Percentiles rank a stretch among this genome's conserved stretches.
phyloP scores from a whole-genome alignment of 2,113 vertebrate genomes.

The Parus major region DNA sequence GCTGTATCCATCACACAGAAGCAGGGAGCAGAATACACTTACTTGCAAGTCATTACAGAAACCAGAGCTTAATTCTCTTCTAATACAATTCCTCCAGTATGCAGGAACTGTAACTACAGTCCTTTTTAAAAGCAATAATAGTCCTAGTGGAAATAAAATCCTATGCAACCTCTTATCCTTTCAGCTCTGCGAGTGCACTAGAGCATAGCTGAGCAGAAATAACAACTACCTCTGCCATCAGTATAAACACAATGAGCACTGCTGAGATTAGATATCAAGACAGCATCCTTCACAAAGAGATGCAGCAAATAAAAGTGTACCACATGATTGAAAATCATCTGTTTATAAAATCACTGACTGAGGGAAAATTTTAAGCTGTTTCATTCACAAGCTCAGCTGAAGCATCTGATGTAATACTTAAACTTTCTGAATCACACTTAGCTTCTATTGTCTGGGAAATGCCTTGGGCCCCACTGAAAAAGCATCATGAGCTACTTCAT shows the following conservation, averaged over 20 bases:
- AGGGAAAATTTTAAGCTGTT: slow-evolving; percentile 24
- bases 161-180: slow-evolving; percentile 10
- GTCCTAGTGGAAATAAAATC: slow-evolving; percentile 45
- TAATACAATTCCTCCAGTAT: slow-evolving; percentile 1
- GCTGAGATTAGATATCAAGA: slow-evolving; percentile 32
- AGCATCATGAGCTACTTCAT: background rate
- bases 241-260: background rate
- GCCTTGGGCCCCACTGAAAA: background rate
- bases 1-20: slow-evolving; percentile 19
- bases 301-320: slow-evolving; percentile 10
- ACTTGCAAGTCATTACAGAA: slow-evolving; percentile 42
- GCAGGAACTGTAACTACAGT: slow-evolving; percentile 34
- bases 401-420: background rate
- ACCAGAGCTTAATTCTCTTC: slow-evolving; percentile 45
- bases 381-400: slow-evolving; percentile 31
- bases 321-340: background rate
- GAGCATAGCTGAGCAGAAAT: slow-evolving; percentile 52
- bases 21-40: background rate
- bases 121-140: slow-evolving; percentile 40
- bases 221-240: slow-evolving; percentile 41
- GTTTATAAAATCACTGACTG: background rate
- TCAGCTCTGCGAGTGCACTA: slow-evolving; percentile 7
- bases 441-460: background rate
- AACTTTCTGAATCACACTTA: background rate
- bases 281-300: slow-evolving; percentile 17